phyloP scores from a whole-genome alignment of 2,797 vertebrate genomes.

The Octomys mimax region DNA sequence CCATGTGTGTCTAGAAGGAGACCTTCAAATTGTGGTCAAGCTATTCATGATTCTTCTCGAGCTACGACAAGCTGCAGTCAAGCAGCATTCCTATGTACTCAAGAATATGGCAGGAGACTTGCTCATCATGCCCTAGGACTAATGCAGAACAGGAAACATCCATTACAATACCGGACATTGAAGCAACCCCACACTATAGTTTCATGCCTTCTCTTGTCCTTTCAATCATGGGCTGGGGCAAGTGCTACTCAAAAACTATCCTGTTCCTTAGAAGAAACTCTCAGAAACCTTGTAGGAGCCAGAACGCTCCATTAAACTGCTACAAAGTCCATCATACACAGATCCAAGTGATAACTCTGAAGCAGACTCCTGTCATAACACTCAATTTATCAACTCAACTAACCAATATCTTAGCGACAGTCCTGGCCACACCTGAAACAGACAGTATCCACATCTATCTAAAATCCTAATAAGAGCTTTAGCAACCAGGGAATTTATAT shows the following conservation, averaged over 20 bases:
- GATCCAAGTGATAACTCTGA: not conserved
- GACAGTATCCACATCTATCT: not conserved
- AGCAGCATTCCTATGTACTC: not conserved
- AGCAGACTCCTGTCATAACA: not conserved
- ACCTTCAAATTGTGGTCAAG: not conserved
- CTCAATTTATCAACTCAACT: not conserved
- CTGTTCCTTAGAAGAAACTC: not conserved
- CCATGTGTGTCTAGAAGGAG: not conserved
- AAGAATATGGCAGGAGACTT: not conserved
- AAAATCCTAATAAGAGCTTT: not conserved
- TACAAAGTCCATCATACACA: not conserved
- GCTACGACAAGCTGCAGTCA: not conserved
- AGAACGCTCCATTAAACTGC: not conserved
- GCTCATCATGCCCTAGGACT: not conserved
- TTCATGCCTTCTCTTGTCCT: not conserved
- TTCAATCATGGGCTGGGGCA: not conserved
- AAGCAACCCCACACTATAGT: not conserved
- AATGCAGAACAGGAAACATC: not conserved
- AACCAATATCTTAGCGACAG: not conserved
- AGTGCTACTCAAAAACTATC: not conserved
- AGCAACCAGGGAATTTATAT: not conserved
- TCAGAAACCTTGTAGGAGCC: not conserved
- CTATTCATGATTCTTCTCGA: not conserved
- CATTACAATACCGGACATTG: not conserved
- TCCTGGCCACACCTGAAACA: not conserved